Evolutionary conservation across 2,797 vertebrate genomes (phyloP).

Genomic region (Orientallactaga sibirica): DNA sequence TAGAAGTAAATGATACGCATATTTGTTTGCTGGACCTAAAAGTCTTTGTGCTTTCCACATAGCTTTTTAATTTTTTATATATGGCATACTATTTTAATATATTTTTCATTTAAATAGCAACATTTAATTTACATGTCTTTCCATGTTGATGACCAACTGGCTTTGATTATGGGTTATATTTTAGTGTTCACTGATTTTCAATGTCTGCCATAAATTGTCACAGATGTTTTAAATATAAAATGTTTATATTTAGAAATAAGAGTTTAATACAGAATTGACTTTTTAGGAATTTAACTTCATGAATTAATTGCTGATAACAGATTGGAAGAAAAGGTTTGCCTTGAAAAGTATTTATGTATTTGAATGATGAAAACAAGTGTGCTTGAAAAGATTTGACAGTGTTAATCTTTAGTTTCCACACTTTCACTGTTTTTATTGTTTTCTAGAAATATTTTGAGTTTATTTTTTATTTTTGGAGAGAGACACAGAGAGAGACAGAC

Average conservation of each 20-base stretch:
- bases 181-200: constrained; percentile 77
- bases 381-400: constrained; percentile 25
- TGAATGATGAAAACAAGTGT: background rate
- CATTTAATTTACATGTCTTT: constrained; percentile 77
- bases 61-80: constrained; percentile 49
- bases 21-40: constrained; percentile 74
- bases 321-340: constrained; percentile 19
- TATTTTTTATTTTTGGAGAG: too few relatives aligned
- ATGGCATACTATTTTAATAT: constrained; percentile 80
- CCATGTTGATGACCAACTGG: constrained; percentile 72
- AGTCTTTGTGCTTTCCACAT: constrained; percentile 67
- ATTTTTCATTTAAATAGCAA: constrained; percentile 84
- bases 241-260: constrained; percentile 71
- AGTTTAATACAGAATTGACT: constrained; percentile 62
- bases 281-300: constrained; percentile 28
- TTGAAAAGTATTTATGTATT: background rate
- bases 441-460: constrained; percentile 18
- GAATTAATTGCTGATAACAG: constrained; percentile 52
- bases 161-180: constrained; percentile 73
- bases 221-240: constrained; percentile 65
- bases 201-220: constrained; percentile 57
- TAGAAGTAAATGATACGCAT: constrained; percentile 75
- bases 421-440: constrained; percentile 27
- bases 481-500: too few relatives aligned
- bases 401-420: background rate